Conservation (phyloP, 2,113 vertebrate genomes). For the Hyaena hyaena region DNA sequence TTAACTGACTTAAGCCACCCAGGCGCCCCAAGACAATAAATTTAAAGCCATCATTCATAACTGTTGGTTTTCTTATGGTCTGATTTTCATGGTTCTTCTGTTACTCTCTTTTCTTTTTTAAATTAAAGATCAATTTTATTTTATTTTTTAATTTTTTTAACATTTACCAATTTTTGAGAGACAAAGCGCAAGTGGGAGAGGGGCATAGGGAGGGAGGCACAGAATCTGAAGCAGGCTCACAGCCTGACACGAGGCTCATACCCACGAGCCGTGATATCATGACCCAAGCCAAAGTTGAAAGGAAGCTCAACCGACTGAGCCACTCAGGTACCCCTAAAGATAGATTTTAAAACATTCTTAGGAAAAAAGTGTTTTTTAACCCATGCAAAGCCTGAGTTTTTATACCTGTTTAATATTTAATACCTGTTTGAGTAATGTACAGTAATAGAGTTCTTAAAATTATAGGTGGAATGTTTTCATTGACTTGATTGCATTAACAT, state of each 20-base stretch:
- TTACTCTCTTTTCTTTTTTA: neutral
- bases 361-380: neutral
- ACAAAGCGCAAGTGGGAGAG: too few species aligned
- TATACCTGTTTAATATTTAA: neutral
- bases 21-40: neutral
- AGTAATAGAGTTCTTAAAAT: conserved; percentile 15
- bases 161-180: too few species aligned
- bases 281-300: too few species aligned
- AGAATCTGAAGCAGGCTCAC: too few species aligned
- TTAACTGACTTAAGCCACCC: too few species aligned
- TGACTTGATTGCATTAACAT: neutral
- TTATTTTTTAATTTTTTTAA: too few species aligned
- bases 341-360: neutral
- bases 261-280: too few species aligned
- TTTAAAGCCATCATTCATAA: neutral
- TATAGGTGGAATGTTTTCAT: neutral
- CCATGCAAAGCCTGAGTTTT: neutral
- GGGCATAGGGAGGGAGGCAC: too few species aligned
- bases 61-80: neutral
- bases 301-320: too few species aligned
- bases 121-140: neutral
- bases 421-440: neutral
- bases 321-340: neutral
- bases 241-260: too few species aligned
- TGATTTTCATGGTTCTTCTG: neutral